Evolutionary conservation across 2,888 invertebrate species (phyloP).

Genomic region (Pheosia tremula): DNA sequence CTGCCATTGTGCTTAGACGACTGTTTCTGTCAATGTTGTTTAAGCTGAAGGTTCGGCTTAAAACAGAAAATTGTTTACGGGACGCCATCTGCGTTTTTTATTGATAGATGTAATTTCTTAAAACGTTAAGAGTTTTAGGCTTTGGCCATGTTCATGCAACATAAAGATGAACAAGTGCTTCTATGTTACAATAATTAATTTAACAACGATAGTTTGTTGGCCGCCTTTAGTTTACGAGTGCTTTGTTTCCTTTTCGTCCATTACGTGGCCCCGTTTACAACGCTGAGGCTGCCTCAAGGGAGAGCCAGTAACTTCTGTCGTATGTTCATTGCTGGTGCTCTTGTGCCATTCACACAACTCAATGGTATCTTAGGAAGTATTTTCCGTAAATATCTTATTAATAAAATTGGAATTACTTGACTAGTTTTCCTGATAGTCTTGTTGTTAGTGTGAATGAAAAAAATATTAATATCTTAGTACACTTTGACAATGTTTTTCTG

Average conservation of each 20-base stretch:
- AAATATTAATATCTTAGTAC: too few relatives aligned
- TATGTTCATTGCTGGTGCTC: constrained; percentile 37
- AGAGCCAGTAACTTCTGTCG: constrained; percentile 50
- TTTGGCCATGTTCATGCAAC: background rate
- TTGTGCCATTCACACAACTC: constrained; percentile 39
- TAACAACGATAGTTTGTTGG: constrained; percentile 38
- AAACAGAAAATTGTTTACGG: too few relatives aligned
- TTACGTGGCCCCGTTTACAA: constrained; percentile 53
- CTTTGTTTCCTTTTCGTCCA: constrained; percentile 41
- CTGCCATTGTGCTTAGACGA: too few relatives aligned
- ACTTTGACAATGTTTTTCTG: background rate
- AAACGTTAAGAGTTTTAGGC: too few relatives aligned
- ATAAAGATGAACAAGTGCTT: constrained; percentile 31
- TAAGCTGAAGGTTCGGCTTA: too few relatives aligned
- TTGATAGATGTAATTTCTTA: too few relatives aligned
- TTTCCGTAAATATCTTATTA: too few relatives aligned
- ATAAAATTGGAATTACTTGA: too few relatives aligned
- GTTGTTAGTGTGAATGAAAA: background rate
- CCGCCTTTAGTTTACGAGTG: constrained; percentile 31
- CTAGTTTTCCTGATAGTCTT: background rate
- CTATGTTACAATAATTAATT: constrained; percentile 47
- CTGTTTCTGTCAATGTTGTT: too few relatives aligned
- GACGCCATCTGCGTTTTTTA: too few relatives aligned
- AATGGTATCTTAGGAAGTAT: constrained; percentile 22
- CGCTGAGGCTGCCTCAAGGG: constrained; percentile 45